Conservation (phyloP, 2,797 vertebrate species). For the Perdix hodgsoniae region DNA sequence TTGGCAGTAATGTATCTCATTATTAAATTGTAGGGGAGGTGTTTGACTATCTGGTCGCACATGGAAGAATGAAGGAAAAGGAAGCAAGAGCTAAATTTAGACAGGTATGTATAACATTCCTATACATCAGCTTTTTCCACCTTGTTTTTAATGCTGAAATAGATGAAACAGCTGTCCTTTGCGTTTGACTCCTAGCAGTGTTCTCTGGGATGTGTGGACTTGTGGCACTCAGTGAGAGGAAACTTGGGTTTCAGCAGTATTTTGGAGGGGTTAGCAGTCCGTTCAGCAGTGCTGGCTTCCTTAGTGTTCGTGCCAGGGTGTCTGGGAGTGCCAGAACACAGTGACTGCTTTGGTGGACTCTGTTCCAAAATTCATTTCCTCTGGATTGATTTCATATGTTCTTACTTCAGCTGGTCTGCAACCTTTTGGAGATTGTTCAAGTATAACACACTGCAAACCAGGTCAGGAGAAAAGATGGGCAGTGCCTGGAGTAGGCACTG, state of each 20-base stretch:
- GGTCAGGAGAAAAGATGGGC: background rate
- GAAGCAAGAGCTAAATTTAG: slow-evolving; percentile 98
- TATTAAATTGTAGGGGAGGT: slow-evolving; percentile 89
- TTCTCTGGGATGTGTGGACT: background rate
- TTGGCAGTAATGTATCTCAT: background rate
- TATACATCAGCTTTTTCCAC: background rate
- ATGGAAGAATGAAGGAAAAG: slow-evolving; percentile 99
- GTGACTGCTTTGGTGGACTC: background rate
- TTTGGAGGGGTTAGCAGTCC: background rate
- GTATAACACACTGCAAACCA: background rate
- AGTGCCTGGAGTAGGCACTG: background rate
- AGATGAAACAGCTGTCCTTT: slow-evolving; percentile 13
- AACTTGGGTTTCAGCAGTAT: background rate
- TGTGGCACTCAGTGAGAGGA: background rate
- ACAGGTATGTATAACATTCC: slow-evolving; percentile 87
- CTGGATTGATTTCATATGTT: background rate
- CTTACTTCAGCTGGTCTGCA: slow-evolving; percentile 2
- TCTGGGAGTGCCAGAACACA: background rate
- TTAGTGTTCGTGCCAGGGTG: background rate
- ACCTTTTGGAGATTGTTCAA: background rate
- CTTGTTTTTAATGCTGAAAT: slow-evolving; percentile 26
- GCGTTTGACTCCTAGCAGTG: background rate
- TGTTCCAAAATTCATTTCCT: slow-evolving; percentile 28
- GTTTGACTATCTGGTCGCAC: slow-evolving; percentile 97
- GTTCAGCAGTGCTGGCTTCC: background rate